A percentile compares a stretch with the other conserved stretches of the same genome.
phyloP scores from a whole-genome alignment of 2,888 invertebrate species.

The Disparrhopalites patrizii region DNA sequence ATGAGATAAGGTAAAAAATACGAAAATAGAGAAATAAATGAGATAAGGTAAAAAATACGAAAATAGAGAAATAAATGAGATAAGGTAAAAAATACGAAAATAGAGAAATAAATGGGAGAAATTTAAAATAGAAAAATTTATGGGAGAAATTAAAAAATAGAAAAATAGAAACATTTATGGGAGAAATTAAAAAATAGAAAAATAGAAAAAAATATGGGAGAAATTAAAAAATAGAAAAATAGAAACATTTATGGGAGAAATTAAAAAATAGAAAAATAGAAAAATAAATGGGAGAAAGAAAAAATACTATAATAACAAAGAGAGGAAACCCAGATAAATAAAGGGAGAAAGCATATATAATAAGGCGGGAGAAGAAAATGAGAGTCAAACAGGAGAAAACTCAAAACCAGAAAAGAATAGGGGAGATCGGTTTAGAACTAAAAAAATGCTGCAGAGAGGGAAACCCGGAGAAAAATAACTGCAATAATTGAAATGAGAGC shows the following conservation, averaged over 20 bases:
- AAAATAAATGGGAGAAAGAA: background rate
- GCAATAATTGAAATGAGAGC: no score
- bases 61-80: background rate
- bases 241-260: no score
- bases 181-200: no score
- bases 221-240: background rate
- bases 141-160: background rate
- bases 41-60: background rate
- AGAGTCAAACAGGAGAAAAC: background rate
- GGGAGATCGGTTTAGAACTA: no score
- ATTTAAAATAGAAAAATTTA: no score
- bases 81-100: background rate
- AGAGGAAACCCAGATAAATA: background rate
- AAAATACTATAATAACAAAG: background rate
- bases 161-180: background rate
- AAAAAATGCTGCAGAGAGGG: no score
- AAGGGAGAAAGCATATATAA: background rate
- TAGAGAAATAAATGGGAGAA: background rate
- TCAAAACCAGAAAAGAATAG: background rate
- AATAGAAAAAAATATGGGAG: no score
- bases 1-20: no score
- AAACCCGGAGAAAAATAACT: no score
- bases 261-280: background rate
- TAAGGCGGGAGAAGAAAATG: background rate
- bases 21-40: conserved; percentile 2